Evolutionary conservation across 2,113 vertebrate species (phyloP).

Genomic region (Odocoileus hemionus): DNA sequence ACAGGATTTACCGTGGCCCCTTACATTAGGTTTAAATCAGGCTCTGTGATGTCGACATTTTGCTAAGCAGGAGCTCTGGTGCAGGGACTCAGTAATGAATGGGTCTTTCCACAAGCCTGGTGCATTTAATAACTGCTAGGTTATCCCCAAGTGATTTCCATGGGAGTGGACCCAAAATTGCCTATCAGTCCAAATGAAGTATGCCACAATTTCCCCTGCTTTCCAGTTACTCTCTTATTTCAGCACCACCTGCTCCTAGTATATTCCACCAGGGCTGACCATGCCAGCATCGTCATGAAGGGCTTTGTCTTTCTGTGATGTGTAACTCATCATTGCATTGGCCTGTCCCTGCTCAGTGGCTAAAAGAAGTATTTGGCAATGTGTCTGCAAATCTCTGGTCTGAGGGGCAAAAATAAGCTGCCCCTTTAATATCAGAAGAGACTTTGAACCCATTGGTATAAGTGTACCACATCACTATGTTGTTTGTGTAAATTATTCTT

Average conservation of each 20-base stretch:
- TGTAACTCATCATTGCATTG: neutral
- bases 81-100: slow-evolving; percentile 9
- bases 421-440: neutral
- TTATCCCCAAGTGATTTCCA: slow-evolving; percentile 50
- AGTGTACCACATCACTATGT: neutral
- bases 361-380: neutral
- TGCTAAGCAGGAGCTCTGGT: neutral
- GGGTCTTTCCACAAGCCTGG: slow-evolving; percentile 25
- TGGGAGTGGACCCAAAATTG: neutral
- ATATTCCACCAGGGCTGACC: neutral
- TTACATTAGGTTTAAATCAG: slow-evolving; percentile 45
- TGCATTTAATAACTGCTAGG: slow-evolving; percentile 27
- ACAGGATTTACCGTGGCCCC: neutral
- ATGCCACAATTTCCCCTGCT: neutral
- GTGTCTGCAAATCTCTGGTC: neutral
- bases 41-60: neutral
- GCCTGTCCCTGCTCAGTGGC: neutral
- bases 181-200: slow-evolving; percentile 46
- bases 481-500: neutral
- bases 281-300: neutral
- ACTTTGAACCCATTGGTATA: neutral
- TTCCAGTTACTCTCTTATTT: slow-evolving; percentile 66
- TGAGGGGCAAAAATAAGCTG: neutral
- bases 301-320: slow-evolving; percentile 28
- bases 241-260: slow-evolving; percentile 44